Base-by-base conservation (phyloP, 2,797 vertebrate genomes). In the Lagocephalus sceleratus region DNA sequence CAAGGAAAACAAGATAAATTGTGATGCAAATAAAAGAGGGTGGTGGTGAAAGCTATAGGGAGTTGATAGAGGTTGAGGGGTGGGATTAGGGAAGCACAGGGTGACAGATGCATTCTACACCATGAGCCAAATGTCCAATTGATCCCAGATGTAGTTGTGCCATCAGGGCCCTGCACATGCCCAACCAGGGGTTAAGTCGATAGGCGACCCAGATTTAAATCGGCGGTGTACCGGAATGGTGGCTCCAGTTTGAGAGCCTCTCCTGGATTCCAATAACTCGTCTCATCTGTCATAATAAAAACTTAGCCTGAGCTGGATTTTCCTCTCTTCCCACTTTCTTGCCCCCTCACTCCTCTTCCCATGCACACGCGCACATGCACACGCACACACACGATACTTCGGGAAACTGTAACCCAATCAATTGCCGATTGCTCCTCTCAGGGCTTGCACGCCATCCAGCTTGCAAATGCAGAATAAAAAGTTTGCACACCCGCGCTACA, bases 151-250 rank as follows among this genome's bases (percentile, higher is more conserved):
- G 74, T 89, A 83, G 86, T 87, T 81, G 85, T 75, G 73, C 59
- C 19, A 65, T 78, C 69, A 75, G 84, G 81, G 73, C 75, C 64
- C 73, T 23, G 65, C 81, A 54, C 80, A 79, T 79, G 76, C 83
- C 81, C 72, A 47, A 71, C 63, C 64, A 2, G 71, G 78, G 79
- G 87, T 89, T 80, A 87, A 87, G 84, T 86, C 75, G 70, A 87
- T 80, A 80, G 79, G 78, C 80, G 81, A 85, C 83, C 83, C 66
- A 83, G 81, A 88, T 86, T 84, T 86, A 81, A 82, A 84, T 75
- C 73, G 66, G 69, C 68, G 52, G 23, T 74, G 73, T 85, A 70
- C 83, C 71, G 69, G 84, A 78, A 86, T 82, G 81, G 78, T 78
- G 69, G 73, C 78, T 60, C 47, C 84, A 82, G 79, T 78, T 83